Percentiles rank a stretch among this genome's conserved stretches.
Conservation (phyloP, 2,113 vertebrate species). For the Hyaena hyaena region DNA sequence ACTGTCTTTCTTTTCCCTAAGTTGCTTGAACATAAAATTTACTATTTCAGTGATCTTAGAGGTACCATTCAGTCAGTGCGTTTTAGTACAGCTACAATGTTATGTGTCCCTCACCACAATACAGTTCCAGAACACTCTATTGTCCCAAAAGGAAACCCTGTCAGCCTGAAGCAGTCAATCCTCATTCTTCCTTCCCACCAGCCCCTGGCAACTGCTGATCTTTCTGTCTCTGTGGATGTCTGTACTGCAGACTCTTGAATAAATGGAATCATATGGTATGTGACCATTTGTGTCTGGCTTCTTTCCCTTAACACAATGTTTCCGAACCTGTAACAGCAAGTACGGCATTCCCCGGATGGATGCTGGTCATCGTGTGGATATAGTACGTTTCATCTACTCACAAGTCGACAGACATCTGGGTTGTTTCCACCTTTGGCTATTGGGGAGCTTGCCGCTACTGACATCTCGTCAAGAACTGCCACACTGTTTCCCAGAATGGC, state of each 20-base stretch:
- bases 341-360: not conserved
- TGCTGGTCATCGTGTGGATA: not conserved
- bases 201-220: not conserved
- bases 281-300: not conserved
- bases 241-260: not conserved
- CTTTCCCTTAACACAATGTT: not conserved
- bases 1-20: not conserved
- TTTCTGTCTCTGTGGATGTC: not conserved
- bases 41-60: not conserved
- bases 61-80: not conserved
- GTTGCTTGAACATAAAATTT: not conserved
- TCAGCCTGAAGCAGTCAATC: not conserved
- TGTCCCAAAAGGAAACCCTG: not conserved
- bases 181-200: not conserved
- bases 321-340: not conserved
- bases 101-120: not conserved
- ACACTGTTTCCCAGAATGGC: not conserved
- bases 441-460: not conserved
- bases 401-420: not conserved
- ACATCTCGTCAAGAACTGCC: not conserved
- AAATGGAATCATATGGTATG: not conserved
- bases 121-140: not conserved
- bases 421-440: not conserved
- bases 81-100: not conserved
- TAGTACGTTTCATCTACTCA: not conserved